Percentiles rank a stretch among this genome's conserved stretches.
Evolutionary conservation across 2,113 vertebrate species (phyloP).

Genomic region (Brachyhypopomus gauderio): DNA sequence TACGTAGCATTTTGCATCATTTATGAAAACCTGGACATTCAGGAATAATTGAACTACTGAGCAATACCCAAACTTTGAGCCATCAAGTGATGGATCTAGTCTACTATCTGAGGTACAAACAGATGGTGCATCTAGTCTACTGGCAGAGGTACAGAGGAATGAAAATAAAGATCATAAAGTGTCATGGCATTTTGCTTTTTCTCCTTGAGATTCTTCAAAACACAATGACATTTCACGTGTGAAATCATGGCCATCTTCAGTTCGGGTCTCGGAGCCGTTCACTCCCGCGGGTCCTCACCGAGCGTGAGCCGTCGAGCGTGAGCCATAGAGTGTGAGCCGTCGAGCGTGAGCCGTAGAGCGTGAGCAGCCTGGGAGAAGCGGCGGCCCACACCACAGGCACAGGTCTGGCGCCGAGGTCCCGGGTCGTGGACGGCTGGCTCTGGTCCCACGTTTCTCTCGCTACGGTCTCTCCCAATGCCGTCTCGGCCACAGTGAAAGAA

Average conservation of each 20-base stretch:
- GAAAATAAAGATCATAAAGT: slow-evolving; percentile 14
- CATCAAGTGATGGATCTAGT: slow-evolving; percentile 25
- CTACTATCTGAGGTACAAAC: slow-evolving; percentile 24
- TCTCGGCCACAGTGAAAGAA: not conserved
- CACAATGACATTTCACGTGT: not conserved
- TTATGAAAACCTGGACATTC: slow-evolving; percentile 37
- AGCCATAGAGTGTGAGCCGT: not conserved
- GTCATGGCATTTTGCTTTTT: slow-evolving; percentile 17
- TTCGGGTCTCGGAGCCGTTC: slow-evolving; percentile 17
- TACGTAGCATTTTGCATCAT: slow-evolving; percentile 13
- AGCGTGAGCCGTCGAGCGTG: not conserved
- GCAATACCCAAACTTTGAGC: slow-evolving; percentile 3
- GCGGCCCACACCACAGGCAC: no score
- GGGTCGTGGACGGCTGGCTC: slow-evolving; percentile 12
- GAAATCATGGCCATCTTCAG: not conserved
- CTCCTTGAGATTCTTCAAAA: slow-evolving; percentile 11
- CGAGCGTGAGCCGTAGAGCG: no score
- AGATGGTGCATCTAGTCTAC: slow-evolving; percentile 23
- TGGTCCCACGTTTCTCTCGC: not conserved
- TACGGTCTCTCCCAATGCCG: not conserved
- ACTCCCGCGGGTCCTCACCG: not conserved
- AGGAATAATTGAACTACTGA: slow-evolving; percentile 5
- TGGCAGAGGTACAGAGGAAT: slow-evolving; percentile 21
- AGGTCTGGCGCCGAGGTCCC: no score
- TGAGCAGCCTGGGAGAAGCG: not conserved